Evolutionary conservation across 2,113 vertebrate genomes (phyloP).

Genomic region (Cryptotis parvus): DNA sequence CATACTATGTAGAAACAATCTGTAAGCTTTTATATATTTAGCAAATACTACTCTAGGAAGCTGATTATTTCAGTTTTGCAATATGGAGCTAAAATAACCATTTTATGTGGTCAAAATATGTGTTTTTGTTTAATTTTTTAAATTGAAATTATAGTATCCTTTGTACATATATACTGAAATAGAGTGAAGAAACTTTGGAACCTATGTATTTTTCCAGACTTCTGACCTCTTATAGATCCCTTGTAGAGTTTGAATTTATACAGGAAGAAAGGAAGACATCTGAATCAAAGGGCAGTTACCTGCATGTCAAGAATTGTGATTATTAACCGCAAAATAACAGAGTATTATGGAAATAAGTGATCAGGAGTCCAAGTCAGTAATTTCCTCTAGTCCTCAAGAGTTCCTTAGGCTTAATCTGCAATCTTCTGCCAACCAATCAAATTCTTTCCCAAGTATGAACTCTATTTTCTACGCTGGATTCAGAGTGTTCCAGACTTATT

Average conservation of each 20-base stretch:
- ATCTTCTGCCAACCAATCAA: slow-evolving; percentile 34
- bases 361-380: slow-evolving; percentile 73
- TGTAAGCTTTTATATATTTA: slow-evolving; percentile 26
- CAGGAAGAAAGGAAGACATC: background rate
- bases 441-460: slow-evolving; percentile 68
- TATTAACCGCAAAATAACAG: slow-evolving; percentile 65
- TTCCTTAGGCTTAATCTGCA: slow-evolving; percentile 51
- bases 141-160: background rate
- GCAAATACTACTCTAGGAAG: background rate
- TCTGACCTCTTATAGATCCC: background rate
- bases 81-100: background rate
- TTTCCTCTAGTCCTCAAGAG: slow-evolving; percentile 75
- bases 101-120: background rate
- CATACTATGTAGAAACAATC: background rate
- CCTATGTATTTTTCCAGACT: background rate
- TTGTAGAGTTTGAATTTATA: background rate
- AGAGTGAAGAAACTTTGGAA: background rate
- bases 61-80: background rate
- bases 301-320: slow-evolving; percentile 25
- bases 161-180: slow-evolving; percentile 3
- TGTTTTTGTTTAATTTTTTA: background rate
- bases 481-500: slow-evolving; percentile 66
- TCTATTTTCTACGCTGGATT: slow-evolving; percentile 74
- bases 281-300: background rate
- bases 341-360: slow-evolving; percentile 57